Evolutionary conservation across 1,140 invertebrate species (phyloP), one percentile per base, ranked within the genome.

Genomic region (Drosophila yakuba): DNA sequence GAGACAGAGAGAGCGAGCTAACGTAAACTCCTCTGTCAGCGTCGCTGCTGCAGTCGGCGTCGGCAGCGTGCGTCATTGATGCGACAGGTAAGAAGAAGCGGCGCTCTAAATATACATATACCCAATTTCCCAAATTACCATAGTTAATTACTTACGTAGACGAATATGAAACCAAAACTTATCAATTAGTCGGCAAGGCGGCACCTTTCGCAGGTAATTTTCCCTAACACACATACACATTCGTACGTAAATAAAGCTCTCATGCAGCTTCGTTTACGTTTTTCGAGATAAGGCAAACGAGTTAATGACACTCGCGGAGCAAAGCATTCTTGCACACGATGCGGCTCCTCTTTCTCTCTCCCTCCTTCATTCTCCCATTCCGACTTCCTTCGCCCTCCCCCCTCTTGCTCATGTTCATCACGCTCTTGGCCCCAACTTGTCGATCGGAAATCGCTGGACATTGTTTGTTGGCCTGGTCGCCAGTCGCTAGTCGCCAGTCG

Each of bases 271-370:
- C 52, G 61, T 63, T 83, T 75, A 72, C 66, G 63, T 71, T 74
- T 72, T 55, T 62, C 51, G 41, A 69, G 77, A 84, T 84, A 85
- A 80, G 62, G 59, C 71, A 81, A 77, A 78, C 62, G 74, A 84
- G 56, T 52, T 84, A 85, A 80, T 85, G 77, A 85, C 74, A 72
- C 84, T 85, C 74, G 64, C 85, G 57, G 81, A 85, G 77, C 81
- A 85, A 77, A 85, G 77, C 81, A 85, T 74, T 85, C 67, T 73
- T 62, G 60, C 61, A 78, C 50, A 74, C 62, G 25, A 58, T 50
- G 55, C 43, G 67, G 59, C 55, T 69, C 63, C 57, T 61, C 23
- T 44, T 39, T 47, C 50, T 38, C 47, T 47, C 20, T 38, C 20
- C 41, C 45, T 52, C 35, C 45, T 52, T 25, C 39, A 17, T 14